Evolutionary conservation across 2,888 invertebrate species (phyloP), one percentile per base, ranked within the genome.

Genomic region (Tetanocera ferruginea): DNA sequence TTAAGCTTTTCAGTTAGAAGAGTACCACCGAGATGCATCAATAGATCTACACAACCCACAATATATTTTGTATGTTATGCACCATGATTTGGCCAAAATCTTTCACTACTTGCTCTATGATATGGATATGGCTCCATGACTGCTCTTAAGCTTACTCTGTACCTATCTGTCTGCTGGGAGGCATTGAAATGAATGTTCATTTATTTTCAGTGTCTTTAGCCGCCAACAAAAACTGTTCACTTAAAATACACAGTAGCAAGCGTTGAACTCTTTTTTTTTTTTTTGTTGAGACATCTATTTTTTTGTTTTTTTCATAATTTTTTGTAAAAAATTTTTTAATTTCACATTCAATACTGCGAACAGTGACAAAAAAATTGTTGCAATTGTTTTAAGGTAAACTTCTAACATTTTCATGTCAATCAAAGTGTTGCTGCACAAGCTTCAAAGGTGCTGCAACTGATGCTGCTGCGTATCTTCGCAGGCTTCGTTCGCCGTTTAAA

Each of bases 371-470:
- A 80, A 82, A 84, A 87, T 87, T 85, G 81, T 84, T 84, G 82
- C 82, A 83, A 87, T 88, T 84, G 84, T 85, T 84, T 86, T 88
- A 88, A 87, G 88, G 88, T 87, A 88, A 88, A 87, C 88, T 88
- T 88, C 82, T 83, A 86, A 84, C 89, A 87, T 88, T 87, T 87
- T 88, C 78, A 85, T 82, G 89, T 88, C 88, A 88, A 88, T 86
- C 86, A 85, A 76, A 75, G 74, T 75, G 66, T 17, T 23, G 31
- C n/a, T 2, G 19, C 17, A 25, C 11, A 57, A 6, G 19, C 25
- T 55, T 23, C 34, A 14, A 23, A 34, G n/a, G 23, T 31, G 43
- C 37, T 60, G 23, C 6, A 62, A 43, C 19, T 51, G 49, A 31
- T 51, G 23, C 37, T 51, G 31, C 11, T 72, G 62, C 19, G 8